These are phyloP conservation scores for Osmerus eperlanus DNA, from an alignment of 2,113 vertebrate species.

Conservation along the genomic window DNA sequence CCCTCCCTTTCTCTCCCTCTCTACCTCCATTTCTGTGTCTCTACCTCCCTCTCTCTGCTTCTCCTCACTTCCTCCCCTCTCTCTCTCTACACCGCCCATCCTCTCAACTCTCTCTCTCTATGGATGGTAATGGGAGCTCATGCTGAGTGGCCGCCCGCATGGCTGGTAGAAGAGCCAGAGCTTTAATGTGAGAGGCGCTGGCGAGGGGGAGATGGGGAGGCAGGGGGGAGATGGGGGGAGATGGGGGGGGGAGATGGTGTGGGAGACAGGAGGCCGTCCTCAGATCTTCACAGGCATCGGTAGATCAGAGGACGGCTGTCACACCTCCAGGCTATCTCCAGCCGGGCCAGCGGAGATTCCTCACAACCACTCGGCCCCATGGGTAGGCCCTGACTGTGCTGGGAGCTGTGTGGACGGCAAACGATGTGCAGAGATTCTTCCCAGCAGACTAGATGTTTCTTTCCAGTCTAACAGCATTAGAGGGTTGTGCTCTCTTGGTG, in stretches of 20 bases:
- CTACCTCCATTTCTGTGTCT: neutral
- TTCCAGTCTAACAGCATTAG: conserved; percentile 30
- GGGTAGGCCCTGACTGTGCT: conserved; percentile 37
- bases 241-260: conserved; percentile 5
- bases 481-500: conserved; percentile 22
- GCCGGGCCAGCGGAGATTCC: conserved; percentile 40
- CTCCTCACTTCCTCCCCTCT: conserved; percentile 20
- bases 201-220: conserved; percentile 20
- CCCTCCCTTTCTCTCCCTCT: neutral
- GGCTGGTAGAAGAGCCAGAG: conserved; percentile 45
- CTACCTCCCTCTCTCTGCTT: conserved; percentile 6
- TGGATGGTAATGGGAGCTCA: conserved; percentile 25
- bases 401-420: conserved; percentile 29
- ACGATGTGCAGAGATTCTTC: conserved; percentile 43
- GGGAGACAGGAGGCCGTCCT: conserved; percentile 23
- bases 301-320: conserved; percentile 62
- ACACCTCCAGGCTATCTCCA: conserved; percentile 51
- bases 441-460: conserved; percentile 37
- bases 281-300: conserved; percentile 60
- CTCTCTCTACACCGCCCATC: neutral
- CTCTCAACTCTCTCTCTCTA: conserved; percentile 31
- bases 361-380: conserved; percentile 49
- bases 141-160: conserved; percentile 31
- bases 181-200: conserved; percentile 47
- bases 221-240: conserved; percentile 15